Evolutionary conservation across 2,797 vertebrate genomes (phyloP).

Genomic region (Choloepus didactylus): DNA sequence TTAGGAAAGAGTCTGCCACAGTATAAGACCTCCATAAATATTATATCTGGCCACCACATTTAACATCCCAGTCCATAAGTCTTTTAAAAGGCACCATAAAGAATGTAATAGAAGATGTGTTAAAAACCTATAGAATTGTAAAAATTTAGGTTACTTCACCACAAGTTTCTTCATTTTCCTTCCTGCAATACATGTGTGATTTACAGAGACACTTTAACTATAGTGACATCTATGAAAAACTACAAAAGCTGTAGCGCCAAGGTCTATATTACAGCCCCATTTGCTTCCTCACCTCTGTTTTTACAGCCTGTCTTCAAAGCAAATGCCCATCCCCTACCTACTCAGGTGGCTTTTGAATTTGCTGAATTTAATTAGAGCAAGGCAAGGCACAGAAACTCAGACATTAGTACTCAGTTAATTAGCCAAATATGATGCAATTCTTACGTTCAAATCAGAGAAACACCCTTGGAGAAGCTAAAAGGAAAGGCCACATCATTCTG

Average conservation of each 20-base stretch:
- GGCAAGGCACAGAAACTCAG: constrained; percentile 52
- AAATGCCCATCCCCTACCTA: constrained; percentile 16
- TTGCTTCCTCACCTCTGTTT: constrained; percentile 29
- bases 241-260: neutral
- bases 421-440: constrained; percentile 25
- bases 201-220: constrained; percentile 37
- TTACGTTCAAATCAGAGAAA: constrained; percentile 18
- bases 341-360: constrained; percentile 60
- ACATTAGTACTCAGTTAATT: constrained; percentile 58
- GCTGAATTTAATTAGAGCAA: constrained; percentile 72
- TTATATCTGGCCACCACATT: neutral
- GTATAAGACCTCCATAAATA: constrained; percentile 14
- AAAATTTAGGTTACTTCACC: constrained; percentile 17
- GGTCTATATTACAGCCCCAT: constrained; percentile 10
- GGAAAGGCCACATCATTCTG: neutral
- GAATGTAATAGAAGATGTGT: neutral
- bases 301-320: constrained; percentile 40
- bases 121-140: neutral
- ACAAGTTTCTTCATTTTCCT: constrained; percentile 43
- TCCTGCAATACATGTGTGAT: neutral
- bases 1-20: constrained; percentile 4
- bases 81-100: constrained; percentile 44
- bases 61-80: neutral
- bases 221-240: constrained; percentile 59
- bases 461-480: neutral